phyloP scores from a whole-genome alignment of 2,797 vertebrate species.

The Huso huso region DNA sequence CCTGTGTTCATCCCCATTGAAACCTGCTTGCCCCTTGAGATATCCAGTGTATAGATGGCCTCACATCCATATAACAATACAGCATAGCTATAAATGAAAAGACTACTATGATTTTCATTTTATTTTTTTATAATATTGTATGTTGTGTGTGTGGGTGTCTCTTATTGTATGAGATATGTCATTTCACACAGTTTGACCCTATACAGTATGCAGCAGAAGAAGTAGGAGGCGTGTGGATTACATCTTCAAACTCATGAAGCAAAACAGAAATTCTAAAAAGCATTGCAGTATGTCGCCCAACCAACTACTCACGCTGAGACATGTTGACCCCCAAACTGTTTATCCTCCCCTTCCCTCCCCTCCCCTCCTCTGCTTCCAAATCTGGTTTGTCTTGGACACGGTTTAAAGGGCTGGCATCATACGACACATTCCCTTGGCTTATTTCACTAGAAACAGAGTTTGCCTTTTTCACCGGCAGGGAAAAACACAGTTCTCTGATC shows the following conservation, averaged over 20 bases:
- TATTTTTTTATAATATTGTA: too few species aligned
- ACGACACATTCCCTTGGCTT: neutral
- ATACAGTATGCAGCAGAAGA: too few species aligned
- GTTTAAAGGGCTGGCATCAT: conserved; percentile 21
- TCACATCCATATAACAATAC: too few species aligned
- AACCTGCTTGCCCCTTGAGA: too few species aligned
- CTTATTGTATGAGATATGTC: too few species aligned
- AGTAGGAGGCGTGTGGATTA: too few species aligned
- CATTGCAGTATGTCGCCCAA: neutral
- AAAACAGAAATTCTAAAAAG: neutral
- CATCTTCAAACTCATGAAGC: neutral
- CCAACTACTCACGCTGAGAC: neutral
- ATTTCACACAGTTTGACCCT: too few species aligned
- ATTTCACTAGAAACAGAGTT: neutral
- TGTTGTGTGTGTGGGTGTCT: too few species aligned
- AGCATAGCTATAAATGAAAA: too few species aligned
- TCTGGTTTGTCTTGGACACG: conserved; percentile 29
- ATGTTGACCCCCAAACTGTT: neutral
- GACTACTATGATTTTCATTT: too few species aligned
- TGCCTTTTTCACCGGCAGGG: neutral
- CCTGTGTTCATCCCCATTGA: too few species aligned
- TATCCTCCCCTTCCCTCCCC: neutral
- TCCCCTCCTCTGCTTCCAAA: neutral
- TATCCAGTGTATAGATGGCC: too few species aligned
- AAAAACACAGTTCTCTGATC: neutral